Conservation (phyloP, 2,113 vertebrate genomes). For the Leucoraja erinaceus region DNA sequence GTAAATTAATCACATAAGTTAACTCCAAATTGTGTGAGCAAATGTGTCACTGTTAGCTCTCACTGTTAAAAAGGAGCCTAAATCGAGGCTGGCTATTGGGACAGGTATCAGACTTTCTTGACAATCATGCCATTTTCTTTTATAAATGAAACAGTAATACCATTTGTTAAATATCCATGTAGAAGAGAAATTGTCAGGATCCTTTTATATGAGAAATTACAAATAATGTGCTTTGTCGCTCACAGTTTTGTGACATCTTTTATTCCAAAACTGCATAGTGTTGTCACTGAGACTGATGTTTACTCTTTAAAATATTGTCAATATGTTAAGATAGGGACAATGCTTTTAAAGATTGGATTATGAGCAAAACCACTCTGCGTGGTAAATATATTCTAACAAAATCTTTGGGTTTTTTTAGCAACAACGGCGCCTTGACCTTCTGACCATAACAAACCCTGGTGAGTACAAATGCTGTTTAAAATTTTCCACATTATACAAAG, state of each 20-base stretch:
- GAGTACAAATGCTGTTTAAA: slow-evolving; percentile 56
- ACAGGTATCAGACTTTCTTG: neutral
- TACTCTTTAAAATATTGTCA: neutral
- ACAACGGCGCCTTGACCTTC: slow-evolving; percentile 85
- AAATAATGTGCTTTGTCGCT: neutral
- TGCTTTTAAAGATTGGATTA: neutral
- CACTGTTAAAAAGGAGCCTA: neutral
- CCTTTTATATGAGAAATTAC: neutral
- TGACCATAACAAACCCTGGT: slow-evolving; percentile 91
- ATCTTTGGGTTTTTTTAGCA: slow-evolving; percentile 77
- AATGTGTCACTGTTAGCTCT: neutral
- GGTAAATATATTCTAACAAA: neutral
- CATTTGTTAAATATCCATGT: neutral
- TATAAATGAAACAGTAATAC: neutral
- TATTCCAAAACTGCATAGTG: neutral
- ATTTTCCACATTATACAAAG: neutral
- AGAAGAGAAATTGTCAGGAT: neutral
- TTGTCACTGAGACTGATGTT: neutral
- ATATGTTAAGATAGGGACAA: neutral
- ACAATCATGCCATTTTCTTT: neutral
- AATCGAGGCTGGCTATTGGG: neutral
- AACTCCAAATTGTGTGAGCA: neutral
- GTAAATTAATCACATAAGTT: neutral
- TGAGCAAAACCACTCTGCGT: neutral
- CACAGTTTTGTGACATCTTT: neutral